Evolutionary conservation across 2,797 vertebrate genomes (phyloP).

Genomic region (Amphiprion clarkii): DNA sequence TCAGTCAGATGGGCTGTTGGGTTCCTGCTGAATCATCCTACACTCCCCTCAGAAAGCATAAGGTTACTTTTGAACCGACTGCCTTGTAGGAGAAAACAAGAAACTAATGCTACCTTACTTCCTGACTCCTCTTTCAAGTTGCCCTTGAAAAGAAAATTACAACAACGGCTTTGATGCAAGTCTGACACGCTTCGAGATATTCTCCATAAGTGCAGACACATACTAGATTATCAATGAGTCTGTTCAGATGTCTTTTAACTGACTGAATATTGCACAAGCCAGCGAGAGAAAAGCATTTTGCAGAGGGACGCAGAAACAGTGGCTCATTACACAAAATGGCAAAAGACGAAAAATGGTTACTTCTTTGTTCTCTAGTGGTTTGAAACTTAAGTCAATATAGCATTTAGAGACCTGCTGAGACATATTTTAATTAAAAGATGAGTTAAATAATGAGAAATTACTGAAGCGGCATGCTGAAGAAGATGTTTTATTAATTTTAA

Average conservation of each 20-base stretch:
- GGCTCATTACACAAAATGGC: conserved; percentile 70
- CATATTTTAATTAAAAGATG: conserved; percentile 64
- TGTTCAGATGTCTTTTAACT: conserved; percentile 43
- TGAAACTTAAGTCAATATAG: conserved; percentile 67
- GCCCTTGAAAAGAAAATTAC: conserved; percentile 76
- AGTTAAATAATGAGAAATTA: conserved; percentile 66
- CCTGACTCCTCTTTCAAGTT: conserved; percentile 72
- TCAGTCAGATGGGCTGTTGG: conserved; percentile 65
- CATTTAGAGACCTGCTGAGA: conserved; percentile 64
- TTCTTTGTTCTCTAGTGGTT: conserved; percentile 62
- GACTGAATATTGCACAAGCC: conserved; percentile 13
- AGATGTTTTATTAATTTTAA: conserved; percentile 46
- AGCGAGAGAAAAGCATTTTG: conserved; percentile 9
- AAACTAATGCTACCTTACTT: conserved; percentile 61
- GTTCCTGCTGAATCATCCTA: conserved; percentile 72
- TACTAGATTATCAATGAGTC: conserved; percentile 63
- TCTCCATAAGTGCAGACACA: conserved; percentile 60
- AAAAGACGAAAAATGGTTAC: conserved; percentile 55
- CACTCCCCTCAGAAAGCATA: conserved; percentile 43
- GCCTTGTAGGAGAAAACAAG: conserved; percentile 62
- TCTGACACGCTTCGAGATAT: conserved; percentile 66
- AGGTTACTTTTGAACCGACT: conserved; percentile 58
- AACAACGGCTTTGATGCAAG: conserved; percentile 70
- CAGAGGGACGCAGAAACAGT: conserved; percentile 16
- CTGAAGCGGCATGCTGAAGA: conserved; percentile 30